Base-by-base conservation (phyloP, 2,888 invertebrate genomes). In the Mellilla xanthometata region DNA sequence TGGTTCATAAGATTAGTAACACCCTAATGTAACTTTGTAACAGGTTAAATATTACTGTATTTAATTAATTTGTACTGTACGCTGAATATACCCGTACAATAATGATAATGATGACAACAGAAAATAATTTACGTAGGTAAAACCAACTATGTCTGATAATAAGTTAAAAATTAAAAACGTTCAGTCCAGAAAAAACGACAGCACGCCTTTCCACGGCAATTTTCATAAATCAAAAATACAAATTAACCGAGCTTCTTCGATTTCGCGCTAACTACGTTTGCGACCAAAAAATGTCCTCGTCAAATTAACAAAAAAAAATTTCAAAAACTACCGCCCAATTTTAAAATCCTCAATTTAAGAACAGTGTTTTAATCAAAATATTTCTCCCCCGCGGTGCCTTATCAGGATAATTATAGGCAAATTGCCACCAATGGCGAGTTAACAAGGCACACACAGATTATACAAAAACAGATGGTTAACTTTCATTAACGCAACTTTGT, bases 321-420 rank as follows among this genome's bases (percentile, higher is more conserved):
- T n/a, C 8, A 36, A 12, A 36, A 36, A 28, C 11, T 19, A 9
- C 15, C 30, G n/a, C 13, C 23, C 15, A 30, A 31, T 31, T 47
- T 11, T 23, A 52, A 52, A 41, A 47, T 40, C 26, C 38, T 43
- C 54, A 50, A 52, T 56, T 57, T 49, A 46, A 23, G 39, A 40
- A 32, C 40, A 44, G 29, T 32, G 29, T 33, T 72, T 72, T 73
- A 82, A 83, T 81, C 77, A 80, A 79, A 78, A 76, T 69, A 60
- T 68, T 67, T 66, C 54, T 61, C 58, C 55, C 60, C 65, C 52
- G 56, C 76, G 77, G 67, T 59, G 52, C 78, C 81, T 49, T 78
- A 72, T 71, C 58, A 31, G 63, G 74, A 68, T 86, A 86, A 87
- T 87, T 86, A 69, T 82, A 80, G 77, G 74, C 72, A 77, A 83